phyloP scores from a whole-genome alignment of 2,797 vertebrate species.

The Gorsachius magnificus region DNA sequence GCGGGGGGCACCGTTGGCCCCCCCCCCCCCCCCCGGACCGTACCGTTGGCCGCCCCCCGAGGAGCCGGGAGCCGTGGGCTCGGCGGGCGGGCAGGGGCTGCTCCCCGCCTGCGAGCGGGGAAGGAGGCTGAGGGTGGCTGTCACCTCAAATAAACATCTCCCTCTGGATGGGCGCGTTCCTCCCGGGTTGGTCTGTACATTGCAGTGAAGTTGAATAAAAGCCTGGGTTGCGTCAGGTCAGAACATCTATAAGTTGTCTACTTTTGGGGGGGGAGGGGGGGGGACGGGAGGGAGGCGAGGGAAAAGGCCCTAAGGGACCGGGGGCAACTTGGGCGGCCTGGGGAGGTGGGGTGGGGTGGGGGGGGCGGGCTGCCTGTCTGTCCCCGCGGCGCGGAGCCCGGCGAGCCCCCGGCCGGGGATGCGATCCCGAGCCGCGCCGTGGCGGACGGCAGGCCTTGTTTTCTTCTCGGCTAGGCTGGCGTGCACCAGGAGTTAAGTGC shows the following conservation, averaged over 20 bases:
- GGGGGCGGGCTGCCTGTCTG: background rate
- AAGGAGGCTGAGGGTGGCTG: slow-evolving; percentile 28
- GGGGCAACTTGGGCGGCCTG: background rate
- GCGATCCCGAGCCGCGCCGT: background rate
- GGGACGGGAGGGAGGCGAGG: background rate
- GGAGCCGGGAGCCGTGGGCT: background rate
- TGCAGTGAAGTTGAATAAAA: slow-evolving; percentile 46
- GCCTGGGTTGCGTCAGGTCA: slow-evolving; percentile 38
- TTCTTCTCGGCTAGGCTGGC: background rate
- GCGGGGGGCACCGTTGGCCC: too few relatives aligned
- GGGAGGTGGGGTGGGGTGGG: background rate
- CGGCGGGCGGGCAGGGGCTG: background rate
- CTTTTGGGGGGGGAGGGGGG: background rate
- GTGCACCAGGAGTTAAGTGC: background rate
- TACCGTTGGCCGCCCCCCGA: background rate
- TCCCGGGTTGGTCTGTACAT: slow-evolving; percentile 14
- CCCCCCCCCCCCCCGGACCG: background rate
- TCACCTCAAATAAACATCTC: slow-evolving; percentile 67
- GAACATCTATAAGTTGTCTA: slow-evolving; percentile 34
- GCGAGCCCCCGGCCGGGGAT: background rate
- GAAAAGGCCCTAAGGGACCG: background rate
- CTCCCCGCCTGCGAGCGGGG: background rate
- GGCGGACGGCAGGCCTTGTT: slow-evolving; percentile 22
- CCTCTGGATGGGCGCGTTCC: slow-evolving; percentile 26
- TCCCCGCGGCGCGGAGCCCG: background rate